phyloP scores from a whole-genome alignment of 37 sponge, comb jelly and placozoan genomes.

The Beroe ovata region DNA sequence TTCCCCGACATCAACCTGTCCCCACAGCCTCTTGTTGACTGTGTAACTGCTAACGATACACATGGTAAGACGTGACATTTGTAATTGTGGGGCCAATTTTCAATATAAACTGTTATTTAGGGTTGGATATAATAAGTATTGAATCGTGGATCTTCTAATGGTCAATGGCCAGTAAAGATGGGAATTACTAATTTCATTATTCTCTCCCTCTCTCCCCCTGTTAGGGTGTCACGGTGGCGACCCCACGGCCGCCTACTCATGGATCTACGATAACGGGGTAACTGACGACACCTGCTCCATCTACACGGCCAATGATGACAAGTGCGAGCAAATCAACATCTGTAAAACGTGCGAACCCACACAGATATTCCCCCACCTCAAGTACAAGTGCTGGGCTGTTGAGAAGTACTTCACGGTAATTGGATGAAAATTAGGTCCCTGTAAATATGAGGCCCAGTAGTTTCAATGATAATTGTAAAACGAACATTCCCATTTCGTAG shows the following conservation, averaged over 20 bases:
- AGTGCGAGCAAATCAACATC: conserved; percentile 72
- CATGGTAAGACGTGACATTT: background rate
- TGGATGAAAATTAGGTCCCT: too few species aligned
- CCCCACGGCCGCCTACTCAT: conserved; percentile 84
- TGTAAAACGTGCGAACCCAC: conserved; percentile 76
- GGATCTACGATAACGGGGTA: conserved; percentile 78
- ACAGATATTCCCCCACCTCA: conserved; percentile 41
- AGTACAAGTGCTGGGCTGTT: conserved; percentile 74
- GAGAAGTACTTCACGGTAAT: conserved; percentile 73
- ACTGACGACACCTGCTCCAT: conserved; percentile 84
- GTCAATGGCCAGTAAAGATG: too few species aligned
- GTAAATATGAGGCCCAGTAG: too few species aligned
- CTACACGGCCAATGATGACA: conserved; percentile 74
- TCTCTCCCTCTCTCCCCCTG: background rate
- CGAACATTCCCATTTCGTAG: too few species aligned
- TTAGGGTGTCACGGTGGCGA: conserved; percentile 80
- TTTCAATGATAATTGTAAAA: too few species aligned
- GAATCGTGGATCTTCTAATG: too few species aligned
- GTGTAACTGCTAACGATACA: conserved; percentile 74
- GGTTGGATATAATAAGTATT: too few species aligned
- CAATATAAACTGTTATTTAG: too few species aligned
- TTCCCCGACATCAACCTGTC: conserved; percentile 75
- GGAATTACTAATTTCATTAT: too few species aligned
- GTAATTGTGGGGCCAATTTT: too few species aligned
- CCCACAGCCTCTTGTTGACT: conserved; percentile 79